Evolutionary conservation across 2,888 invertebrate species (phyloP).

Genomic region (Aelia acuminata): DNA sequence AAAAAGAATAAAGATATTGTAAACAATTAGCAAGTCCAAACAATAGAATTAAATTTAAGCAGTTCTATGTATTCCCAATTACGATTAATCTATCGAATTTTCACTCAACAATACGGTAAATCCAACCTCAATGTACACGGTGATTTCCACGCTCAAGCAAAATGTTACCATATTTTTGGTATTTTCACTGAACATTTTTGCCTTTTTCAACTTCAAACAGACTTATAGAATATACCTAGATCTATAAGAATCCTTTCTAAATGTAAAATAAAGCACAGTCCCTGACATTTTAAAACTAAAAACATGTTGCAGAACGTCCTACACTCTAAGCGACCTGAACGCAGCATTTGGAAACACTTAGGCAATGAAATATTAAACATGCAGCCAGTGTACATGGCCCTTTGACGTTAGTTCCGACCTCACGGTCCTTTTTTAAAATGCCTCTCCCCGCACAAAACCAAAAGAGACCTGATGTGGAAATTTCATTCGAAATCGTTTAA

Average conservation of each 20-base stretch:
- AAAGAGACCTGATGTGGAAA: not conserved
- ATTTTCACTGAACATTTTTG: no score
- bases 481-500: not conserved
- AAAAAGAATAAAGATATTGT: no score
- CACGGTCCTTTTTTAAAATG: not conserved
- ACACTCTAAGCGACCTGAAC: not conserved
- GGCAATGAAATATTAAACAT: not conserved
- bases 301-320: not conserved
- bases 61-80: no score
- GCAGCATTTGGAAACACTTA: not conserved
- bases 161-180: no score
- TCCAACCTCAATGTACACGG: no score
- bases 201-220: no score
- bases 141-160: no score
- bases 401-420: not conserved
- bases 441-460: not conserved
- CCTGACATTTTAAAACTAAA: not conserved
- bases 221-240: no score
- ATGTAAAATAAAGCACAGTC: not conserved
- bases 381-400: not conserved
- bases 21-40: no score
- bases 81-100: no score
- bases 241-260: not conserved
- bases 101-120: no score
- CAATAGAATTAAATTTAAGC: no score